Evolutionary conservation across 2,797 vertebrate genomes (phyloP).

Genomic region (Spinus olivaceus): DNA sequence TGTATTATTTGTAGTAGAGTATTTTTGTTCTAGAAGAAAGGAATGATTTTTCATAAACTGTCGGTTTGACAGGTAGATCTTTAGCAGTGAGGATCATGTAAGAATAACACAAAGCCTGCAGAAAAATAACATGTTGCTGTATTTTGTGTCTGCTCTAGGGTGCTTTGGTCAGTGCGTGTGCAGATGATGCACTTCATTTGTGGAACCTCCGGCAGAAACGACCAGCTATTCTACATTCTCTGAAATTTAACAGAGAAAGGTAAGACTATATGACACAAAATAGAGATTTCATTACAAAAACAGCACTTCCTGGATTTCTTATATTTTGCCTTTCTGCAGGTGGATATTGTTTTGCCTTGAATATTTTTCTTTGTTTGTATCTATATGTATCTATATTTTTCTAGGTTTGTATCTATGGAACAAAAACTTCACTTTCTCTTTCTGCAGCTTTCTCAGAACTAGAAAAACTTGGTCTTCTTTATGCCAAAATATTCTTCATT

Average conservation of each 20-base stretch:
- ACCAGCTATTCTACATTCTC: conserved; percentile 95
- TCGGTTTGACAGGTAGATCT: not conserved
- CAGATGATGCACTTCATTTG: conserved; percentile 94
- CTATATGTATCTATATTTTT: not conserved
- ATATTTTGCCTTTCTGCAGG: not conserved
- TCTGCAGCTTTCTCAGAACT: not conserved
- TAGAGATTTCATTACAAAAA: not conserved
- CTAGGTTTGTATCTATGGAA: not conserved
- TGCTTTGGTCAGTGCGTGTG: conserved; percentile 93
- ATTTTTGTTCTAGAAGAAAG: not conserved
- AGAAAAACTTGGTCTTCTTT: not conserved
- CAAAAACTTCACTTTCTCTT: not conserved
- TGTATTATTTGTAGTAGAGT: not conserved
- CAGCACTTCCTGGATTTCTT: not conserved
- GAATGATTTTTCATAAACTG: not conserved
- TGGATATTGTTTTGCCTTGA: not conserved
- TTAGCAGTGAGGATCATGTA: not conserved
- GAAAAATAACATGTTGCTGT: not conserved
- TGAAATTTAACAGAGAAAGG: conserved; percentile 98
- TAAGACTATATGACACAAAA: conserved; percentile 65
- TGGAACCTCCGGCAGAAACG: conserved; percentile 97
- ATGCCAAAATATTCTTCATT: not conserved
- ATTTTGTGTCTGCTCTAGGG: conserved; percentile 79
- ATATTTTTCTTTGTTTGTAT: not conserved
- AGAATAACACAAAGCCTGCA: not conserved